Evolutionary conservation across 2,888 invertebrate genomes (phyloP).

Genomic region (Brachylomia viminalis): DNA sequence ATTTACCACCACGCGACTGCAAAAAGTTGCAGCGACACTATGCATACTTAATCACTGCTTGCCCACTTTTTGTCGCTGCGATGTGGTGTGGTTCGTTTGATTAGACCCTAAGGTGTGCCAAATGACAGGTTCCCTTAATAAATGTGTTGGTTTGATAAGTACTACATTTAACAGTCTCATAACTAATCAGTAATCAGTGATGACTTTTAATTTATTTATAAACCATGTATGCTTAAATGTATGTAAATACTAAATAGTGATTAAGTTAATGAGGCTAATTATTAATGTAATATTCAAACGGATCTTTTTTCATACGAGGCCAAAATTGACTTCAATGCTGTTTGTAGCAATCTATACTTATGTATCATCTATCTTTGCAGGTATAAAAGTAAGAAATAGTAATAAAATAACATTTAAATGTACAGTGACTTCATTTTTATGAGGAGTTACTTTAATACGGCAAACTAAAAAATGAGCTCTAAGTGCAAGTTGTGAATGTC

Average conservation of each 20-base stretch:
- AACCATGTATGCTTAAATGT: constrained; percentile 11
- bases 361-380: not conserved
- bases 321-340: not conserved
- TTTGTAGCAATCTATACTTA: constrained; percentile 1
- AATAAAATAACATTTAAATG: not conserved
- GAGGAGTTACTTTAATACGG: not conserved
- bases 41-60: no score
- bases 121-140: no score
- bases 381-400: not conserved
- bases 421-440: constrained; percentile 27
- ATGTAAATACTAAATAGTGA: constrained; percentile 9
- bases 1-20: no score
- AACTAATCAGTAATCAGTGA: not conserved
- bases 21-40: no score
- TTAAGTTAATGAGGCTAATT: constrained; percentile 30
- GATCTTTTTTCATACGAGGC: not conserved
- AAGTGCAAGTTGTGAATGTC: not conserved
- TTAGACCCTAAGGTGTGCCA: no score
- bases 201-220: not conserved
- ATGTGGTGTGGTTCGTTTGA: no score
- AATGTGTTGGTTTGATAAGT: no score
- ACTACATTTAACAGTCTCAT: no score
- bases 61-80: no score
- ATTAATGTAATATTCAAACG: constrained; percentile 1
- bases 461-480: constrained; percentile 5